Base-by-base conservation (phyloP, 2,113 vertebrate species). In the Platanista minor region DNA sequence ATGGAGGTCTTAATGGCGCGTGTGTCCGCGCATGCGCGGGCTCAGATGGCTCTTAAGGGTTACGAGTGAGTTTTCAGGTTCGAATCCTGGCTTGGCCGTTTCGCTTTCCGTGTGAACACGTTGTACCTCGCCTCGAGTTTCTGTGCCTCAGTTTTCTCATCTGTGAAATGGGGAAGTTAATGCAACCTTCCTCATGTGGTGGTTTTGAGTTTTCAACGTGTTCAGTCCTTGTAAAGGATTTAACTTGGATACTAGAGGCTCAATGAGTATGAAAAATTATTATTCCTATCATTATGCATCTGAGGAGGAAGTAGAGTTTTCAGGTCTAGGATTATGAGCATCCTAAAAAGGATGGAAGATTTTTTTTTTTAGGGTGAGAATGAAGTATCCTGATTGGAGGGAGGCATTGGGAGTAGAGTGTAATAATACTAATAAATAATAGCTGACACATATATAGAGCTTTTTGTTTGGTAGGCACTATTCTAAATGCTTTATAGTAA, bases 401-500 rank as follows among this genome's bases (percentile, higher is more conserved):
- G 46, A 82, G 27, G 49, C 57, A 54, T 36, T 96, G 49, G 33
- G 41, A 88, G n/a, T 95, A 69, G 27, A 87, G 74, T 94, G 27
- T n/a, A 78, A 71, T 84, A 95, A 21, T 86, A 77, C 43, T 87
- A 83, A 36, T 57, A 89, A 87, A 69, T 82, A 71, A 87, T 62
- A 89, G 41, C 41, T 83, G 87, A 49, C 20, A 66, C 31, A 7
- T 84, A 89, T 36, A 57, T 25, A 64, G 41, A 90, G n/a, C 33
- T 95, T 95, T 54, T 31, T 27, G 41, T 87, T 94, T 97, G 62
- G 20, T 29, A 66, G 15, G 23, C n/a, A 80, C 86, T 54, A 61
- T 92, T 96, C 81, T 96, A 93, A 95, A 49, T 81, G 25, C 74
- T 83, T 97, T 85, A 43, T 90, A 90, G 62, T 92, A 92, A 94